A percentile compares a stretch with the other conserved stretches of the same genome.
Conservation (phyloP, 2,113 vertebrate genomes). For the Dascyllus trimaculatus region DNA sequence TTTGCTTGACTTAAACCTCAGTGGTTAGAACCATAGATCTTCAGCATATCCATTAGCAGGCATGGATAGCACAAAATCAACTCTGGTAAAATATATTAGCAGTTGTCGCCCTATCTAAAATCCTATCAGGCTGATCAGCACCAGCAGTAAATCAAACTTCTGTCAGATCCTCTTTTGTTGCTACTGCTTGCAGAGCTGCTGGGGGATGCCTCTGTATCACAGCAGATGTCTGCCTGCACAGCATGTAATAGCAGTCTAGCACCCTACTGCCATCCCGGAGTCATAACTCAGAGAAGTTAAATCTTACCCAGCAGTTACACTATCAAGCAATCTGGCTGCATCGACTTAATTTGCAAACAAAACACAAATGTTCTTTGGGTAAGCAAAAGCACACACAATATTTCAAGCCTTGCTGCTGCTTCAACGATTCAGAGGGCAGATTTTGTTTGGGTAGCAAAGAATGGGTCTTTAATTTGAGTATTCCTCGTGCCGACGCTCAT, state of each 20-base stretch:
- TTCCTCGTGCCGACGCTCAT: conserved; percentile 19
- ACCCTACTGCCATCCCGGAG: conserved; percentile 24
- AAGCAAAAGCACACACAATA: conserved; percentile 38
- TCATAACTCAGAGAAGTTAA: conserved; percentile 50
- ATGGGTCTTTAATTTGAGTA: conserved; percentile 31
- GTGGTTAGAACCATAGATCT: no score
- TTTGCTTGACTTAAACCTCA: no score
- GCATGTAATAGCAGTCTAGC: conserved; percentile 35
- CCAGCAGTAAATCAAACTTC: conserved; percentile 45
- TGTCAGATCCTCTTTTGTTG: conserved; percentile 20
- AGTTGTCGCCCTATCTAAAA: conserved; percentile 25
- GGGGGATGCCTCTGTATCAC: conserved; percentile 28
- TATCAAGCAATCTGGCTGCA: conserved; percentile 38
- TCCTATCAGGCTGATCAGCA: conserved; percentile 19
- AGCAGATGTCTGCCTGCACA: conserved; percentile 62
- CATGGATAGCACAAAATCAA: no score
- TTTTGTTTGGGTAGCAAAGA: conserved; percentile 30
- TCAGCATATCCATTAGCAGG: no score
- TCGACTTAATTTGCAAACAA: conserved; percentile 45
- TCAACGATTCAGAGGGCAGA: neutral
- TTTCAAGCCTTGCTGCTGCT: conserved; percentile 39
- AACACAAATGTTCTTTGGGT: conserved; percentile 57
- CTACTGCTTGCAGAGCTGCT: conserved; percentile 24
- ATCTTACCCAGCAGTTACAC: conserved; percentile 57
- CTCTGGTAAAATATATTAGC: neutral